Evolutionary conservation across 2,888 invertebrate genomes (phyloP).

Genomic region (Troilus luridus): DNA sequence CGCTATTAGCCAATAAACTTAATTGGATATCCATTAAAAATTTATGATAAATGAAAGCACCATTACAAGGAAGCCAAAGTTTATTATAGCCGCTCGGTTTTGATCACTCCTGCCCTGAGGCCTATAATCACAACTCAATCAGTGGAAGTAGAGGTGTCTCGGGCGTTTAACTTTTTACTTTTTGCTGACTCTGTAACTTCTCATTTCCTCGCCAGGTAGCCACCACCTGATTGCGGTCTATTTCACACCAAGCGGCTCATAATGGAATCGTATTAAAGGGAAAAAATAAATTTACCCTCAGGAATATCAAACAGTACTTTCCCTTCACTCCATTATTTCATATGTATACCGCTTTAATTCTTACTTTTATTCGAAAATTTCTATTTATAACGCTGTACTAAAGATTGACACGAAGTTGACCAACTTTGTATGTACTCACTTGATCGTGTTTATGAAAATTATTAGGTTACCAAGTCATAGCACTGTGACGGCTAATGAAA

Average conservation of each 20-base stretch:
- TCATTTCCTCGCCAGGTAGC: neutral
- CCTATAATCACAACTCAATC: slow-evolving; percentile 29
- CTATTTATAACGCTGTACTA: no score
- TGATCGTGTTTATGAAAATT: no score
- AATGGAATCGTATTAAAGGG: neutral
- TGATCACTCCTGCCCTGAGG: neutral
- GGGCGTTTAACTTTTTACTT: neutral
- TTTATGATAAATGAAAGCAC: neutral
- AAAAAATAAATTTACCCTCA: neutral
- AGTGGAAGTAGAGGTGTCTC: neutral
- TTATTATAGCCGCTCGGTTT: neutral
- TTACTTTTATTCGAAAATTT: no score
- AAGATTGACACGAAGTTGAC: no score
- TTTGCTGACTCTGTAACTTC: slow-evolving; percentile 27
- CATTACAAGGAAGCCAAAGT: slow-evolving; percentile 7
- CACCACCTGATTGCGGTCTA: neutral
- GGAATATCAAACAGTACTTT: neutral
- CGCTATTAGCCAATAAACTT: neutral
- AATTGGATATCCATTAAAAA: neutral
- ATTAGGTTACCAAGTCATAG: no score
- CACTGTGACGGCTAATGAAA: no score
- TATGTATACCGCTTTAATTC: no score
- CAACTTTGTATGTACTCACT: no score
- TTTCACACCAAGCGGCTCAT: neutral
- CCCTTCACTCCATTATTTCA: no score